These are phyloP conservation scores for Sesia apiformis DNA, from an alignment of 2,888 invertebrate species.

Conservation along the genomic window DNA sequence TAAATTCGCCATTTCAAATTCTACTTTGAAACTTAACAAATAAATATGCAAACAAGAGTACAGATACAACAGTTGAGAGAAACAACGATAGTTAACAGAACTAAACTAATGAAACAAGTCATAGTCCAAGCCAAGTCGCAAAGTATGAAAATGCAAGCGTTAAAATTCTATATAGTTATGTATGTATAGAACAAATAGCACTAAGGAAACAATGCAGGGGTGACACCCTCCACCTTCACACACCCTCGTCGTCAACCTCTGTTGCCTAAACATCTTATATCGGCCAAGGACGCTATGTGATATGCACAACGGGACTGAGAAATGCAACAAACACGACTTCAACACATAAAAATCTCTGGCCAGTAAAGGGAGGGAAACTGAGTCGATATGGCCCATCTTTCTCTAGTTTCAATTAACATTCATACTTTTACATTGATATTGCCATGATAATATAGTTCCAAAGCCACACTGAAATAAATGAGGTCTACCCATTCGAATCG, in stretches of 20 bases:
- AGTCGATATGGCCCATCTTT: slow-evolving; percentile 11
- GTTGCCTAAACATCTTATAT: slow-evolving; percentile 56
- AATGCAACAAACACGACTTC: slow-evolving; percentile 22
- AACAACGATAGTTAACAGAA: too few species aligned
- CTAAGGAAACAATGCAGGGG: slow-evolving; percentile 48
- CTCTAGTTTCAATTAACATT: too few species aligned
- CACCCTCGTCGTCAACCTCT: slow-evolving; percentile 20
- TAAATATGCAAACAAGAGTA: not conserved
- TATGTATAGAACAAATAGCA: slow-evolving; percentile 8
- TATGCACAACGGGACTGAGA: slow-evolving; percentile 20
- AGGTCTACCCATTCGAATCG: too few species aligned
- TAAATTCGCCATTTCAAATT: not conserved
- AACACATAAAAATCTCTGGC: not conserved
- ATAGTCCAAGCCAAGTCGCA: too few species aligned
- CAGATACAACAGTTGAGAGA: not conserved
- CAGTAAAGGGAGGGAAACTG: slow-evolving; percentile 23
- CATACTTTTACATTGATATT: too few species aligned
- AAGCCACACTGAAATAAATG: too few species aligned
- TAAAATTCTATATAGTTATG: not conserved
- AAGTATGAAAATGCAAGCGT: too few species aligned
- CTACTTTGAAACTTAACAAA: not conserved
- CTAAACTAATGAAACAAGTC: too few species aligned
- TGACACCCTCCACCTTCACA: slow-evolving; percentile 35
- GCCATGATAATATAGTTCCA: too few species aligned
- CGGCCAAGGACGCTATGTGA: slow-evolving; percentile 51